Conservation (phyloP, 2,888 invertebrate species). For the Aspidapion aeneum region DNA sequence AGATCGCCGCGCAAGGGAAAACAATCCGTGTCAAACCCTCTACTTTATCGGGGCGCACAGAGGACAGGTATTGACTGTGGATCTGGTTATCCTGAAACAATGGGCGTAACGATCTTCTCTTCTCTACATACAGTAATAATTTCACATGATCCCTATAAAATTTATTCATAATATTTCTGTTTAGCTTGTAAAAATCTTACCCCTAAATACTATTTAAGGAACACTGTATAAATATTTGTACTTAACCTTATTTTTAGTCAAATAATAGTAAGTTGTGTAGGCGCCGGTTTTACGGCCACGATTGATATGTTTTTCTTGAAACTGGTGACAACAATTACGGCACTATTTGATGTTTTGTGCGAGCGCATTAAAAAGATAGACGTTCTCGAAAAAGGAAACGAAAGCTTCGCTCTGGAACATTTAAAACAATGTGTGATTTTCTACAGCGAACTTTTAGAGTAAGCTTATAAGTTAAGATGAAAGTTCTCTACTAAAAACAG, state of each 20-base stretch:
- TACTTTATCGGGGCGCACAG: no score
- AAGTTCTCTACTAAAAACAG: background rate
- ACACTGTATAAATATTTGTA: no score
- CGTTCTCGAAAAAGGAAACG: background rate
- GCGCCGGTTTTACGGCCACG: background rate
- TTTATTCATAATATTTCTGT: no score
- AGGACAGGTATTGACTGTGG: no score
- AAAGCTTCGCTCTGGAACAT: background rate
- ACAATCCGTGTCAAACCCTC: no score
- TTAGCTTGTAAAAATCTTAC: no score
- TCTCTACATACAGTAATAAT: no score
- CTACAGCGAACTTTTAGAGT: background rate
- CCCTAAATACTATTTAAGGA: no score
- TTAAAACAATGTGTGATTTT: background rate
- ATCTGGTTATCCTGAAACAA: no score
- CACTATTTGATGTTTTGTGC: background rate
- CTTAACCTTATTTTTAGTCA: background rate
- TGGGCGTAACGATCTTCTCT: no score
- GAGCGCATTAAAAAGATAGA: background rate
- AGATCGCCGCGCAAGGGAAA: no score
- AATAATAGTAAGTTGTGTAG: background rate
- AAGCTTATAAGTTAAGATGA: background rate
- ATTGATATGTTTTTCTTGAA: background rate
- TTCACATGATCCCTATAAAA: no score
- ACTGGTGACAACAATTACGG: background rate